A percentile compares a stretch with the other conserved stretches of the same genome.
Evolutionary conservation across 2,113 vertebrate species (phyloP).

Genomic region (Trogon surrucura): DNA sequence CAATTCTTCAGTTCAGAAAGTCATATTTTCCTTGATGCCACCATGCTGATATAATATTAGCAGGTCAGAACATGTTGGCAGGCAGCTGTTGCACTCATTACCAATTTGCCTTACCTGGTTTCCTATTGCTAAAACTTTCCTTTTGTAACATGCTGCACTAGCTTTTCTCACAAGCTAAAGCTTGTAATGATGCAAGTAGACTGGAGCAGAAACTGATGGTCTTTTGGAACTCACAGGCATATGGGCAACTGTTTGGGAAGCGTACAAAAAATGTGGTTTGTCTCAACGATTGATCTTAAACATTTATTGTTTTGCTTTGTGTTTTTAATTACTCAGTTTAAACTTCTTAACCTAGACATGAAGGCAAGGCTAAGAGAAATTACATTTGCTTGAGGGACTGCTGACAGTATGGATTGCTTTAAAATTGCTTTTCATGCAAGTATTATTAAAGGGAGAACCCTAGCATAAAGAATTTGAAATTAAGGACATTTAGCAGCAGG

Average conservation of each 20-base stretch:
- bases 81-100: constrained; percentile 65
- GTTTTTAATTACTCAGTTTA: not conserved
- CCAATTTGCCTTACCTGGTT: constrained; percentile 52
- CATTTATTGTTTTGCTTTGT: not conserved
- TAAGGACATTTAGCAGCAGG: constrained; percentile 37
- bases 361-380: not conserved
- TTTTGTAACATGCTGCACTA: constrained; percentile 24
- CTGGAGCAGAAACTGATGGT: constrained; percentile 28
- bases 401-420: constrained; percentile 11
- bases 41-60: constrained; percentile 15
- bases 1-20: constrained; percentile 8
- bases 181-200: constrained; percentile 8
- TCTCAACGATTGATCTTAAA: constrained; percentile 1
- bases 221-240: constrained; percentile 1
- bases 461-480: constrained; percentile 18
- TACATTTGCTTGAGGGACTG: not conserved
- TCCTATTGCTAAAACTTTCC: constrained; percentile 40
- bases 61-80: constrained; percentile 43
- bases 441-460: constrained; percentile 33
- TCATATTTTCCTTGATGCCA: constrained; percentile 5
- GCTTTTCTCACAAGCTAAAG: constrained; percentile 7
- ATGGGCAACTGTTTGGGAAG: not conserved
- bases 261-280: not conserved
- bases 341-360: not conserved
- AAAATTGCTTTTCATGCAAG: constrained; percentile 12